Evolutionary conservation across 2,113 vertebrate genomes (phyloP).

Genomic region (Peromyscus maniculatus): DNA sequence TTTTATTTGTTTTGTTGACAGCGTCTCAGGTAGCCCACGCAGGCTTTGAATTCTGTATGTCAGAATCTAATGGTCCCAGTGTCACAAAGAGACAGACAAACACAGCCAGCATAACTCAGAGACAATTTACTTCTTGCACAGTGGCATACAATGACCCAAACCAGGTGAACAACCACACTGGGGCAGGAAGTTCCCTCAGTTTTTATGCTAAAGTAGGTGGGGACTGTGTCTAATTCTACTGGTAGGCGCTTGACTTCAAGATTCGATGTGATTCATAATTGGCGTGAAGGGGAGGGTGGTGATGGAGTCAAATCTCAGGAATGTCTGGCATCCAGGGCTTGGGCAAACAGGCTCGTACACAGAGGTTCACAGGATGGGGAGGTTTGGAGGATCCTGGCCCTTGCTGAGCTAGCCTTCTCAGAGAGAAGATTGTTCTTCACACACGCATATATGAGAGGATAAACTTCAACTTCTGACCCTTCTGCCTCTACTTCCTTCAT

Average conservation of each 20-base stretch:
- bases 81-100: not conserved
- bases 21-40: not conserved
- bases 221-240: not conserved
- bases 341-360: not conserved
- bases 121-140: not conserved
- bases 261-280: not conserved
- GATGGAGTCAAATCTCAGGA: slow-evolving; percentile 10
- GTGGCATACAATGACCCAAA: not conserved
- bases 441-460: not conserved
- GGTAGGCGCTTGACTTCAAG: not conserved
- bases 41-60: not conserved
- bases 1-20: slow-evolving; percentile 12
- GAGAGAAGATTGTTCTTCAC: not conserved
- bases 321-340: not conserved
- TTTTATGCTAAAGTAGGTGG: not conserved
- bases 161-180: not conserved
- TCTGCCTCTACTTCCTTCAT: not conserved
- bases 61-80: not conserved
- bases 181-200: not conserved
- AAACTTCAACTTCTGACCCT: not conserved
- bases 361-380: not conserved
- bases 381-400: not conserved
- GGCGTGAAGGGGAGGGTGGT: not conserved
- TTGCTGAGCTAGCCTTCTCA: not conserved
- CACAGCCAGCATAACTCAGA: not conserved